Base-by-base conservation (phyloP, 2,888 invertebrate species). In the Flexamia atlantica region DNA sequence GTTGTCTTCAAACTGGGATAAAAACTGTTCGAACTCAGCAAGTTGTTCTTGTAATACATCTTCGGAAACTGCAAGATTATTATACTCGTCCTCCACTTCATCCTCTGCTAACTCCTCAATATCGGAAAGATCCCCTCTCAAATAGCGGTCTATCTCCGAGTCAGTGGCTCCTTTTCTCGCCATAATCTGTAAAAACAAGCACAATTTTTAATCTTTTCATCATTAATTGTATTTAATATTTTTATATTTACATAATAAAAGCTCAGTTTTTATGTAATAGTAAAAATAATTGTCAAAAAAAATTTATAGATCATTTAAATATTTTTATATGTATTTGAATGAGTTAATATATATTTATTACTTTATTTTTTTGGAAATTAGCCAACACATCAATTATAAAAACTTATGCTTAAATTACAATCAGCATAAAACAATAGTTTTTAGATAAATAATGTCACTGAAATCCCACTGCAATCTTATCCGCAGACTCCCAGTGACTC, bases 51-150 rank as follows among this genome's bases (percentile, higher is more conserved):
- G 12, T 3, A 46, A 46, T 17, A 14, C 46, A 4, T 46, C 46
- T 17, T 46, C 46, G 3, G 12, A 2, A 14, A 46, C 46, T 14
- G 17, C 3, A 2, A 36, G 36, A 36, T 36, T 7, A 7, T 36
- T 9, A 36, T 36, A 36, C 36, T 36, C 36, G 36, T 46, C 46
- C 46, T 46, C 46, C 2, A 14, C 46, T 20, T 36, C 42, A 20
- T 76, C 28, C 9, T 53, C 53, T 14, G 20, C 42, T 7, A 46
- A 10, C 9, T 25, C 46, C 17, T 79, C 53, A n/a, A 46, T 5
- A 23, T 53, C 79, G 3, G 46, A 46, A 25, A 79, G 32, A n/a
- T 79, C 79, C 0, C 79, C 53, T 30, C 79, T 1, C 12, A 72
- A 23, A 10, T 7, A 14, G 7, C 36, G 32, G 57, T 64, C 36